Evolutionary conservation across 1,140 invertebrate genomes (phyloP), one percentile per base, ranked within the genome.

Genomic region (Brachionus angularis): DNA sequence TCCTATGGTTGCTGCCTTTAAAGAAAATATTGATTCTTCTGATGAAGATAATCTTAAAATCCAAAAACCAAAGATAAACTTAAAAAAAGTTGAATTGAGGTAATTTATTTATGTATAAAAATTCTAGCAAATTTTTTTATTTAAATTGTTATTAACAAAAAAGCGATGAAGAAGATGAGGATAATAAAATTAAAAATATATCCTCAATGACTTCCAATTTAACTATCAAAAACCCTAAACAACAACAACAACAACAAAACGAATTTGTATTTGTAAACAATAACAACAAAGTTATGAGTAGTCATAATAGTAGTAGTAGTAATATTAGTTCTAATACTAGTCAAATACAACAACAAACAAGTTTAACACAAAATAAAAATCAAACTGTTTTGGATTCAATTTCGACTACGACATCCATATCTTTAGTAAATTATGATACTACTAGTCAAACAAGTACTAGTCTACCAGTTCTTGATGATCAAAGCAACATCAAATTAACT

Each of bases 11-110:
- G 73, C 73, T 16, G 67, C 61, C 16, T 75, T 72, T 69, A 75
- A 75, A 62, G 75, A 75, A 42, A 74, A 75, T 39, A 75, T 75
- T 29, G 72, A 75, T 34, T 73, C 73, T 1, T 71, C 44, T 14
- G 75, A 75, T 34, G 53, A 62, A 64, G 36, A 42, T 31, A 34
- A 12, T 25, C 16, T n/a, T 12, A 58, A 58, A 39, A 58, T 25
- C 25, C 34, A 58, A 58, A 33, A 39, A 8, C n/a, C n/a, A n/a
- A n/a, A n/a, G n/a, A n/a, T n/a, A n/a, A n/a, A n/a, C n/a, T n/a
- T n/a, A n/a, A n/a, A n/a, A n/a, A n/a, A n/a, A n/a, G n/a, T n/a
- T n/a, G n/a, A n/a, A n/a, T n/a, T n/a, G n/a, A n/a, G n/a, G n/a
- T n/a, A n/a, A n/a, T n/a, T n/a, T n/a, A n/a, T n/a, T n/a, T n/a